Evolutionary conservation across 2,888 invertebrate genomes (phyloP).

Genomic region (Amiota minor): DNA sequence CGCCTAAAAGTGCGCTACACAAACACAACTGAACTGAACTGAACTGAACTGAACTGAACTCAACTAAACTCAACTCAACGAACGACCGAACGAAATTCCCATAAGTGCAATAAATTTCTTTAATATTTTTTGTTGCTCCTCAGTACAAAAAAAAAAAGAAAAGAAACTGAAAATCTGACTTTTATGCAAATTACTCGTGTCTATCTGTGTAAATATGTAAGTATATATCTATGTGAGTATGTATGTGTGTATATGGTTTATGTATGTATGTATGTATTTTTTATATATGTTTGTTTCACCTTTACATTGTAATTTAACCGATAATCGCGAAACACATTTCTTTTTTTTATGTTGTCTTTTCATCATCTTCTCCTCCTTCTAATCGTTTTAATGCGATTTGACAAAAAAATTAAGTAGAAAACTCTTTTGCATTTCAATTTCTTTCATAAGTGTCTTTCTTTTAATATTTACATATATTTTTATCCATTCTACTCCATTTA

Average conservation of each 20-base stretch:
- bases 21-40: background rate
- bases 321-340: constrained; percentile 7
- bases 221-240: background rate
- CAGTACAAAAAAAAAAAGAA: too few species aligned
- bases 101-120: constrained; percentile 40
- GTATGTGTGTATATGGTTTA: background rate
- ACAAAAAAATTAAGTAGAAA: too few species aligned
- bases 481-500: background rate
- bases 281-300: background rate
- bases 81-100: constrained; percentile 30
- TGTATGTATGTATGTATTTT: background rate
- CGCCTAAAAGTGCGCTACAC: constrained; percentile 29
- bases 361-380: too few species aligned
- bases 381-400: too few species aligned
- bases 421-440: background rate
- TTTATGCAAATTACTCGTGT: constrained; percentile 49
- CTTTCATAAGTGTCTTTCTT: background rate
- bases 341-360: background rate
- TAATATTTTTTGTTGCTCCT: constrained; percentile 12
- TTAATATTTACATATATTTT: background rate
- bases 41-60: background rate
- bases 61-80: background rate
- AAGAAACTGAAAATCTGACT: constrained; percentile 40
- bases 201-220: constrained; percentile 1
- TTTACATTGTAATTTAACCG: background rate